Conservation (phyloP, 2,888 invertebrate species). For the Drosophila mettleri region DNA sequence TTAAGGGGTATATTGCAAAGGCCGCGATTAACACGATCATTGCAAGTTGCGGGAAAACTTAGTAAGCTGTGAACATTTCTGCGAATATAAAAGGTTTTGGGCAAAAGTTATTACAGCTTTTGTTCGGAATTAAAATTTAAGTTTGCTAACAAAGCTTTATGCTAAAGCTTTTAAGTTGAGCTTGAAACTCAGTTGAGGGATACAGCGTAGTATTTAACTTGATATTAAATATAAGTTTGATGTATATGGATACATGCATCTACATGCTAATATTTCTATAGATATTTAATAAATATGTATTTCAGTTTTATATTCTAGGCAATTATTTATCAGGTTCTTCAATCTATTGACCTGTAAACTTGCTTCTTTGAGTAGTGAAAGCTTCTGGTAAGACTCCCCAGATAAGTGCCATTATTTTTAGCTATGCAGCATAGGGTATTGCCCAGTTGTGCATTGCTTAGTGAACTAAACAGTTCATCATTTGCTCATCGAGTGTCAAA, state of each 20-base stretch:
- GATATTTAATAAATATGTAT: no score
- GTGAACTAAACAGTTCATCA: conserved; percentile 40
- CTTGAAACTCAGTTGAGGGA: not conserved
- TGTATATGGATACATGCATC: no score
- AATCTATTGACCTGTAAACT: no score
- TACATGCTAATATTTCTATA: no score
- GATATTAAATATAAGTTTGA: no score
- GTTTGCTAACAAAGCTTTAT: not conserved
- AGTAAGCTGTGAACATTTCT: no score
- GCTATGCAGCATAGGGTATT: conserved; percentile 8
- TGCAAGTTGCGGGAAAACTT: not conserved
- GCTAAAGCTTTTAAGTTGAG: not conserved
- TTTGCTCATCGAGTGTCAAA: conserved; percentile 61
- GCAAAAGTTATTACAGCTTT: not conserved
- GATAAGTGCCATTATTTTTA: no score
- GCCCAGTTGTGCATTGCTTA: conserved; percentile 7
- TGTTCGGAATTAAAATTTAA: not conserved
- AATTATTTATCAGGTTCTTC: not conserved
- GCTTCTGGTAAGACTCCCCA: not conserved
- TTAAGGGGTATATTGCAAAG: not conserved
- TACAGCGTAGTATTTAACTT: not conserved
- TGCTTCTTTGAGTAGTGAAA: not conserved
- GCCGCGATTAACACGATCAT: not conserved
- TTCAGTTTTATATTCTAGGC: not conserved
- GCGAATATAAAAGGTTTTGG: no score